phyloP scores from a whole-genome alignment of 2,113 vertebrate species.

The Varanus salvator region DNA sequence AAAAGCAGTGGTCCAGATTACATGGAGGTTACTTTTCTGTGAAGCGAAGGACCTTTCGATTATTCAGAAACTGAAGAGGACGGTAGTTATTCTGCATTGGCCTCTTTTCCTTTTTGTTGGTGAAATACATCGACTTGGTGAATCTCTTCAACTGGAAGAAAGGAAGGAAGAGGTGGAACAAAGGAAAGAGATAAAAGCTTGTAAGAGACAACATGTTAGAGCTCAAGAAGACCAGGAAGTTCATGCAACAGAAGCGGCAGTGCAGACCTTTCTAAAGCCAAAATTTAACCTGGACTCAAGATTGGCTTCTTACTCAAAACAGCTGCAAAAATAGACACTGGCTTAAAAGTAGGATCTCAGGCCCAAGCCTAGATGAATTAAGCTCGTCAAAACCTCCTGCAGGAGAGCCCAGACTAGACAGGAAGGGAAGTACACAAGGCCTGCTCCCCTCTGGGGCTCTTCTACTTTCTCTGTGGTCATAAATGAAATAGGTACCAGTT shows the following conservation, averaged over 20 bases:
- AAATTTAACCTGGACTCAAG: not conserved
- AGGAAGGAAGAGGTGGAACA: too few species aligned
- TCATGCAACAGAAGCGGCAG: not conserved
- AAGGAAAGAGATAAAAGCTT: not conserved
- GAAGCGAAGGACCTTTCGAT: not conserved
- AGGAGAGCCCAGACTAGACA: not conserved
- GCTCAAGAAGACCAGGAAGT: not conserved
- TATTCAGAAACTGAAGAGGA: not conserved
- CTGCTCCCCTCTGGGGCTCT: not conserved
- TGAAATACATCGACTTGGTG: not conserved
- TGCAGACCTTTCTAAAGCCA: not conserved
- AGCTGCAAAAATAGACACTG: not conserved
- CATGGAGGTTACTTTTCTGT: accelerated
- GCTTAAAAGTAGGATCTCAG: not conserved
- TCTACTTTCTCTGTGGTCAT: not conserved
- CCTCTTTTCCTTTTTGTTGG: not conserved
- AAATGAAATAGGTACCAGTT: not conserved
- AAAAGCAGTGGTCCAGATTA: accelerated
- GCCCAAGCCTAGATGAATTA: not conserved
- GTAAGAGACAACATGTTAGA: not conserved
- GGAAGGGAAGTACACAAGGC: too few species aligned
- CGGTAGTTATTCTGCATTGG: constrained; percentile 18
- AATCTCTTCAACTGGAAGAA: not conserved
- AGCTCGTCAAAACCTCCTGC: not conserved
- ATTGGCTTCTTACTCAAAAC: not conserved